Evolutionary conservation across 2,888 invertebrate species (phyloP), one percentile per base, ranked within the genome.

Genomic region (Lycophotia porphyrea): DNA sequence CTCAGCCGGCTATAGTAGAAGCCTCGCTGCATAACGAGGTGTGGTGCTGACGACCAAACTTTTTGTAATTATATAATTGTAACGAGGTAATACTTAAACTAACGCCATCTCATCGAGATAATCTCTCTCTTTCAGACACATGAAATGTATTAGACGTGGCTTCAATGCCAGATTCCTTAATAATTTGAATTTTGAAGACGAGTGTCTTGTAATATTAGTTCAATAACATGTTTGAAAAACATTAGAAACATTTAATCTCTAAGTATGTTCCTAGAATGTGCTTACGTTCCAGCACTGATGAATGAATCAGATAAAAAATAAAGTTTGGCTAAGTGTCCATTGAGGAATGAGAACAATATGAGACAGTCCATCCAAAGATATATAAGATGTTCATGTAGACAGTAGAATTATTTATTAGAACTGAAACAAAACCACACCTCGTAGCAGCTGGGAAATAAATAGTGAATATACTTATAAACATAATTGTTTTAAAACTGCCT

Each of bases 401-500:
- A 31, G 72, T 78, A 84, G 75, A 67, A 76, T 79, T 66, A 80
- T 76, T 72, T 81, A 77, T 71, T 81, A 76, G 69, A 34, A 78
- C 66, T 78, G 73, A 71, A 65, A 87, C 78, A 89, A 90, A 81
- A 89, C 91, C 92, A 92, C 93, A 93, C 89, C 92, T 92, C 90
- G 83, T 83, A 80, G 90, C 89, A 89, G 89, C 90, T 84, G 88
- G 90, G 89, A 88, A 92, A 86, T 92, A 93, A 93, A 93, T 93
- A 93, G 90, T 91, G 88, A 92, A 91, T 92, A 91, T 91, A 91
- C 93, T 92, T 93, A 92, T 93, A 93, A 94, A 94, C 88, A 91
- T 91, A 92, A 94, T 95, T 96, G 92, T 95, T 93, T 96, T 95
- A 94, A 95, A 95, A 96, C 96, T 96, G 96, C 96, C 96, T 96